Base-by-base conservation (phyloP, 2,888 invertebrate genomes). In the Dasysyrphus tricinctus region DNA sequence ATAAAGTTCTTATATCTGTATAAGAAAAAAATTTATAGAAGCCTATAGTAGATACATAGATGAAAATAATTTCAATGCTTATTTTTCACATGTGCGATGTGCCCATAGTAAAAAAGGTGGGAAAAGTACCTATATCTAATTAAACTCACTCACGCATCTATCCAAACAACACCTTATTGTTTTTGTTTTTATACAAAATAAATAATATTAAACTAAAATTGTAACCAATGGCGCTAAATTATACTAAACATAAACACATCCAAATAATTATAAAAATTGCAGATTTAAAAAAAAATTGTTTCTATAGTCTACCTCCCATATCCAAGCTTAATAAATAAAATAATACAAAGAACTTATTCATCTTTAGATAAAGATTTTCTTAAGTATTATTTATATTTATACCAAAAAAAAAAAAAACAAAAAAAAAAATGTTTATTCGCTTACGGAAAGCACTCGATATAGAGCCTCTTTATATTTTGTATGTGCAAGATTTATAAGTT, bases 401-500 rank as follows among this genome's bases (percentile, higher is more conserved):
- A 34, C 12, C 12, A 19, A 37, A 9, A 57, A 34, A 11, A 44
- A 14, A 63, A 39, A 61, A 34, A 11, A 44, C 14, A 63, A 39
- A 61, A 1, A 24, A 24, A 24, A 42, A 14, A 44, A 32, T 47
- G 19, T 65, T 65, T 65, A 65, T 65, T 65, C 47, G 63, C 63
- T 65, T 32, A 47, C 24, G 24, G 37, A 65, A 47, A 49, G 32
- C 65, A 65, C 44, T 47, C n/a, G 44, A 44, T 44, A n/a, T 32
- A 12, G n/a, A n/a, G 2, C n/a, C 47, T 29, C 14, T 14, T 42
- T 16, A 8, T 47, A 32, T 19, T 7, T 29, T 3, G 19, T 19
- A 61, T 42, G 65, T n/a, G 42, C 14, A 65, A 65, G 65, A 65
- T 65, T 65, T 44, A 63, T 63, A 42, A 47, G 47, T 1, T 5